These are phyloP conservation scores for Anodontia alba DNA, from an alignment of 2,888 invertebrate species.

Conservation along the genomic window DNA sequence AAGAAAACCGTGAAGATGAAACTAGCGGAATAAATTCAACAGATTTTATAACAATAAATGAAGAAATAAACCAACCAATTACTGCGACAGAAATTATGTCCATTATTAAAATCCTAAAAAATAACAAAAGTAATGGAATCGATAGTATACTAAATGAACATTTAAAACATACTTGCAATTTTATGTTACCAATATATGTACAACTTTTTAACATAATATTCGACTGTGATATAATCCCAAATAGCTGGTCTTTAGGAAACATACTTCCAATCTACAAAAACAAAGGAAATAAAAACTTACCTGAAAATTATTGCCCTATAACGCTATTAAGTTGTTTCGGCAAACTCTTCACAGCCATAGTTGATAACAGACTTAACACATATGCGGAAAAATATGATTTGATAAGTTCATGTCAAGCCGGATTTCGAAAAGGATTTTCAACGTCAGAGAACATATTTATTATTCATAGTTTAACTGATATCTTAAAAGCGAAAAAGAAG, in stretches of 20 bases:
- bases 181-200: conserved; percentile 13
- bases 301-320: conserved; percentile 32
- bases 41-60: neutral
- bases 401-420: neutral
- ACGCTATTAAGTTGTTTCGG: conserved; percentile 31
- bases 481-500: neutral
- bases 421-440: neutral
- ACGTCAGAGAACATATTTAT: neutral
- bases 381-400: neutral
- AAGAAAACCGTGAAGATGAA: neutral
- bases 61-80: neutral
- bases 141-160: conserved; percentile 33
- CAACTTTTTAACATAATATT: conserved; percentile 26
- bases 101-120: neutral
- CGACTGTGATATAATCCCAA: conserved; percentile 17
- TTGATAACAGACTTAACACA: conserved; percentile 24
- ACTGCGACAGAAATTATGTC: neutral
- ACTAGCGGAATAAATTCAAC: neutral
- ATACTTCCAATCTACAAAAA: conserved; percentile 35
- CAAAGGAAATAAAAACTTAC: conserved; percentile 11
- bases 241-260: conserved; percentile 20
- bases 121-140: conserved; percentile 8
- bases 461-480: neutral
- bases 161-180: conserved; percentile 10
- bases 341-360: conserved; percentile 31